Percentiles rank a stretch among this genome's conserved stretches.
phyloP scores from a whole-genome alignment of 2,797 vertebrate species.

The Anableps anableps region DNA sequence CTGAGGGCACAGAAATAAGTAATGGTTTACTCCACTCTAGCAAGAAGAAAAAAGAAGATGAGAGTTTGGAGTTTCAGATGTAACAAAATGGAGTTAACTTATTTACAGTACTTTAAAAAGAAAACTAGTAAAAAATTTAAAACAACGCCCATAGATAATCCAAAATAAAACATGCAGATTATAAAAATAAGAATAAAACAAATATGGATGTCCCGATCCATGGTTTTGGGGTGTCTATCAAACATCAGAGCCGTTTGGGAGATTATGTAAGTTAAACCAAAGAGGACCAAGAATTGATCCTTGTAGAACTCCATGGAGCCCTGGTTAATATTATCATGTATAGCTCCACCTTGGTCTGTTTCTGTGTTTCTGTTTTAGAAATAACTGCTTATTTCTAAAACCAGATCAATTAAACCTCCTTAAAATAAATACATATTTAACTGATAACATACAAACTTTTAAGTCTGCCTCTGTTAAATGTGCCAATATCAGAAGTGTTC shows the following conservation, averaged over 20 bases:
- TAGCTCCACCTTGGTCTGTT: neutral
- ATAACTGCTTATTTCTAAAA: neutral
- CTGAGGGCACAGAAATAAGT: slow-evolving; percentile 5
- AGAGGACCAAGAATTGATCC: neutral
- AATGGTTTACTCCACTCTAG: neutral
- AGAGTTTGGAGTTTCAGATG: neutral
- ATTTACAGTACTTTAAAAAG: neutral
- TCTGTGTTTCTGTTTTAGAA: no score
- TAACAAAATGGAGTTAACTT: neutral
- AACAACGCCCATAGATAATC: neutral
- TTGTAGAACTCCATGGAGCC: neutral
- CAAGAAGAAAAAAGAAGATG: neutral
- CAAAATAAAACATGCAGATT: neutral
- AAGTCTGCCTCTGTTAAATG: neutral
- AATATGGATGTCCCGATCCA: neutral
- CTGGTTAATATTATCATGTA: neutral
- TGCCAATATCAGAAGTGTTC: neutral
- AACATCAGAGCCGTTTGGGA: neutral
- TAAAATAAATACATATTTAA: neutral
- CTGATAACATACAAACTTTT: neutral
- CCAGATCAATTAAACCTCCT: neutral
- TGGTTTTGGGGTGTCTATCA: neutral
- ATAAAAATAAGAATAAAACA: neutral
- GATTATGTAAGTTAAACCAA: neutral
- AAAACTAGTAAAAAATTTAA: neutral